These are phyloP conservation scores for Lasiommata megera DNA, from an alignment of 2,888 invertebrate species.

Conservation along the genomic window DNA sequence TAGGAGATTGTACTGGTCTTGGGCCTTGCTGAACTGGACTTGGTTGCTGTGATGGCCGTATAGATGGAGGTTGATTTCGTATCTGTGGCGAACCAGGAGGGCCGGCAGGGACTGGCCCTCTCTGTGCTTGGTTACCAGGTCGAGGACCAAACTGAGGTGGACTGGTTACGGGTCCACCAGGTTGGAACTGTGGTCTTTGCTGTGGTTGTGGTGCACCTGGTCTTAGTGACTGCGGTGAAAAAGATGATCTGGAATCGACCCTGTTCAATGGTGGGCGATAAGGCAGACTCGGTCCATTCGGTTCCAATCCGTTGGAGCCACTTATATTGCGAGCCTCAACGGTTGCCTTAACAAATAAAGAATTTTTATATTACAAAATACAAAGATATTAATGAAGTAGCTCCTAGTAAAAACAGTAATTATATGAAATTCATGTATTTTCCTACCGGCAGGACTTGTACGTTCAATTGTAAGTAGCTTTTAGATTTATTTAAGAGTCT, in stretches of 20 bases:
- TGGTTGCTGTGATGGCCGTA: constrained; percentile 63
- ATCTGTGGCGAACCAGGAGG: constrained; percentile 54
- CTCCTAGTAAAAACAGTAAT: too few relatives aligned
- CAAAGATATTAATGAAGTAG: too few relatives aligned
- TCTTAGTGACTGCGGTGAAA: constrained; percentile 56
- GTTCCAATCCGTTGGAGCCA: constrained; percentile 50
- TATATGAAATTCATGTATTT: too few relatives aligned
- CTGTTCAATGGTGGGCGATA: constrained; percentile 62
- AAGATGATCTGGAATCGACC: constrained; percentile 64
- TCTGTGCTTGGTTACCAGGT: constrained; percentile 50
- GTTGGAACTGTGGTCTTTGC: constrained; percentile 67
- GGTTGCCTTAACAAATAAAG: constrained; percentile 54
- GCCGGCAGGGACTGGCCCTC: constrained; percentile 53
- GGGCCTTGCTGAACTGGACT: constrained; percentile 59
- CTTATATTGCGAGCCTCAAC: constrained; percentile 59
- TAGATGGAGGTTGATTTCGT: constrained; percentile 51
- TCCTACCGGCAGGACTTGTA: too few relatives aligned
- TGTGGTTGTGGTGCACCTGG: constrained; percentile 52
- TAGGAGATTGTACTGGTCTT: constrained; percentile 56
- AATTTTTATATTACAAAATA: constrained; percentile 22
- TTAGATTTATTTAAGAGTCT: too few relatives aligned
- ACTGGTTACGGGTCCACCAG: constrained; percentile 65
- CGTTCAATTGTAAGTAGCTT: too few relatives aligned
- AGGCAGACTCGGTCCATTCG: constrained; percentile 46
- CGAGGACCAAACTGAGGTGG: constrained; percentile 61